Conservation (phyloP, 2,888 invertebrate genomes). For the Octonoba sinensis region DNA sequence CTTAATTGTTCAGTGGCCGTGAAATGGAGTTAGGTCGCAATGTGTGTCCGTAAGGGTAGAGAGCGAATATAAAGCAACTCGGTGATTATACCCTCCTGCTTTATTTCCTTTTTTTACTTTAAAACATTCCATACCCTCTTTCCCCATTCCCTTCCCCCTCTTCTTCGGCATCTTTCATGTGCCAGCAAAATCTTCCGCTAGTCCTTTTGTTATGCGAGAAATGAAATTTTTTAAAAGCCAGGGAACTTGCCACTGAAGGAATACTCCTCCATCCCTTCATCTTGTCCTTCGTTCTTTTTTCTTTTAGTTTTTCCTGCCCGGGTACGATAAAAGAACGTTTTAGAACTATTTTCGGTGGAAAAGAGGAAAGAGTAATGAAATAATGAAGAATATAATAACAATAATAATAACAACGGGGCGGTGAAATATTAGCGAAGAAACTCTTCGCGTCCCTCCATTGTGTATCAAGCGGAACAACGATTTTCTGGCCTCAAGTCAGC, state of each 20-base stretch:
- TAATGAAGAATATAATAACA: conserved; percentile 59
- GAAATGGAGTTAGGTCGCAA: conserved; percentile 17
- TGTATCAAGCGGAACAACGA: conserved; percentile 10
- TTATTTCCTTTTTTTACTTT: conserved; percentile 14
- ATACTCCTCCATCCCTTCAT: neutral
- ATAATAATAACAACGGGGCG: conserved; percentile 43
- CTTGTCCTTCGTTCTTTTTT: neutral
- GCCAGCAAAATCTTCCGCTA: conserved; percentile 14
- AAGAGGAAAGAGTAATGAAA: conserved; percentile 50
- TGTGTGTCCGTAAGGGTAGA: conserved; percentile 7
- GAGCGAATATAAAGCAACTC: conserved; percentile 3
- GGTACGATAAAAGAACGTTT: conserved; percentile 40
- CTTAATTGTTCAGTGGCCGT: conserved; percentile 30
- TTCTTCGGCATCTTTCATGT: conserved; percentile 24
- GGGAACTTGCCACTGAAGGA: neutral
- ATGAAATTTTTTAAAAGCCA: conserved; percentile 47
- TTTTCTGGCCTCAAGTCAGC: conserved; percentile 19
- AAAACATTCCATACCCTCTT: conserved; percentile 3
- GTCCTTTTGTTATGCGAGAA: conserved; percentile 38
- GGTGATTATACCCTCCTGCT: conserved; percentile 22
- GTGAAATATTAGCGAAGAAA: conserved; percentile 47
- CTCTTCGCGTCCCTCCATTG: neutral
- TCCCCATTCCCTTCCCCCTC: neutral
- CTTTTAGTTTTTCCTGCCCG: conserved; percentile 10
- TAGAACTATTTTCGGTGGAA: conserved; percentile 38